phyloP scores from a whole-genome alignment of 2,113 vertebrate species.

The Microtus richardsoni region DNA sequence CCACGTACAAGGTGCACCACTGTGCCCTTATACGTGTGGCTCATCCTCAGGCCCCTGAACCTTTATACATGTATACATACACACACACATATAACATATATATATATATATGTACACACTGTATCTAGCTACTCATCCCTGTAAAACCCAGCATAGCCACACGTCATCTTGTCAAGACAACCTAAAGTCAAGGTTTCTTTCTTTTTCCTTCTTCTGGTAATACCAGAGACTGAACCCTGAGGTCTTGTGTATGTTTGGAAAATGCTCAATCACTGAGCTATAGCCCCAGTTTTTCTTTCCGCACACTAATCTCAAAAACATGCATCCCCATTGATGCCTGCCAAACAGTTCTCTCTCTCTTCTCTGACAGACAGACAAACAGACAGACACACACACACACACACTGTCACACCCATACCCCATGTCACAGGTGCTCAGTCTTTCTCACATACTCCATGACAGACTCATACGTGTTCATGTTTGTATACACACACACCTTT shows the following conservation, averaged over 20 bases:
- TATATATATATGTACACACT: background rate
- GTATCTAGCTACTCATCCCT: background rate
- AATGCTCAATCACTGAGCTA: background rate
- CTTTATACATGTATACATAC: background rate
- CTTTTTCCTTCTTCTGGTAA: background rate
- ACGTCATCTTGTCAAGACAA: background rate
- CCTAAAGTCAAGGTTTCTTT: background rate
- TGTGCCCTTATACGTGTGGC: background rate
- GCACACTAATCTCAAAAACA: background rate
- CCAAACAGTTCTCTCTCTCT: background rate
- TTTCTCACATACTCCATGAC: background rate
- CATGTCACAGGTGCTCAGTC: background rate
- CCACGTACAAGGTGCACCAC: background rate
- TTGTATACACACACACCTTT: background rate
- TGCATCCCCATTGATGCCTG: background rate
- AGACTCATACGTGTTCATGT: background rate
- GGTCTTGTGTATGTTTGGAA: background rate
- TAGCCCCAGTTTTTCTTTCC: background rate
- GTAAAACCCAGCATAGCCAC: background rate
- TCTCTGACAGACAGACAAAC: background rate
- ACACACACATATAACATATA: too few relatives aligned
- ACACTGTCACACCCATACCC: background rate
- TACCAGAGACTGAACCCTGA: background rate
- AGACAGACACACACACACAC: background rate
- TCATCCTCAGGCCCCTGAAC: background rate